These are phyloP conservation scores for Liparis tanakae DNA, from an alignment of 2,797 vertebrate species.

Conservation along the genomic window DNA sequence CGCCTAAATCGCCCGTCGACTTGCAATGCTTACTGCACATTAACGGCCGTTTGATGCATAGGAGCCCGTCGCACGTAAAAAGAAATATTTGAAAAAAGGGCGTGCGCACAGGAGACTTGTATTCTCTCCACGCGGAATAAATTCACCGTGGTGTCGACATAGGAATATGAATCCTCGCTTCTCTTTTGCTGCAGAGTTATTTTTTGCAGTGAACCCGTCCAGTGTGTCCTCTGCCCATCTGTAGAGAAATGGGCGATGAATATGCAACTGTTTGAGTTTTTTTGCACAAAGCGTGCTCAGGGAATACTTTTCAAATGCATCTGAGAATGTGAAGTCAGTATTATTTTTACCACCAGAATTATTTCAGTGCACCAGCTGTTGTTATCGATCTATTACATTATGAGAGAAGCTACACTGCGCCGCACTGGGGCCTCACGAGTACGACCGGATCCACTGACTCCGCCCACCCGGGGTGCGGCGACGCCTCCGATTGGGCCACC, in stretches of 20 bases:
- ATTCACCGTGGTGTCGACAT: neutral
- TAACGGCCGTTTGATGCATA: constrained; percentile 76
- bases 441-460: constrained; percentile 19
- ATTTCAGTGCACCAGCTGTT: neutral
- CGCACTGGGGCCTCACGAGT: constrained; percentile 4
- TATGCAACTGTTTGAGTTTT: constrained; percentile 9
- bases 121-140: neutral
- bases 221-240: constrained; percentile 22
- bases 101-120: neutral
- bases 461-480: constrained; percentile 49
- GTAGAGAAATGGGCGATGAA: constrained; percentile 5
- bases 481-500: constrained; percentile 61
- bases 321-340: neutral
- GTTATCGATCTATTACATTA: neutral
- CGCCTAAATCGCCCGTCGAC: constrained; percentile 72
- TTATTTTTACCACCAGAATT: no score
- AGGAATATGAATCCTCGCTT: neutral
- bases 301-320: no score
- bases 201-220: neutral
- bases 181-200: neutral
- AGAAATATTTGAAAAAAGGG: constrained; percentile 1
- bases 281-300: neutral
- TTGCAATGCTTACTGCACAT: constrained; percentile 76
- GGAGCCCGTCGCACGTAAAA: no score
- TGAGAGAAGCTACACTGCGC: neutral